These are phyloP conservation scores for Dendroctonus ponderosae DNA, from an alignment of 1,140 invertebrate species.

Conservation along the genomic window DNA sequence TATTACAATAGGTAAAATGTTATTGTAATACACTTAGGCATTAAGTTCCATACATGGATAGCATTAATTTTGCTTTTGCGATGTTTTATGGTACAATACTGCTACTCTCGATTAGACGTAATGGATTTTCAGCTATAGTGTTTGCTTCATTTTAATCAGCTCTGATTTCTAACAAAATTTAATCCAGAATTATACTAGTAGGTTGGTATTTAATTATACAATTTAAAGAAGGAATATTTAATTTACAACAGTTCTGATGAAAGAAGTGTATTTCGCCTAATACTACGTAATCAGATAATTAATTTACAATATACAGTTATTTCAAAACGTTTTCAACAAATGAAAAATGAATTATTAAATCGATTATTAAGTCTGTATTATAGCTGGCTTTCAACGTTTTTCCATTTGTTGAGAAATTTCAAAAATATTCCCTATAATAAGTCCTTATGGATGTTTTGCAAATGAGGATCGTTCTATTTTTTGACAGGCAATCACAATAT, in stretches of 20 bases:
- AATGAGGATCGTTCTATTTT: not conserved
- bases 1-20: conserved; percentile 26
- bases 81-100: not conserved
- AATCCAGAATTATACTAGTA: conserved; percentile 3
- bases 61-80: too few relatives aligned
- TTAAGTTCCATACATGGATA: not conserved
- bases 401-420: not conserved
- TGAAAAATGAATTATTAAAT: not conserved
- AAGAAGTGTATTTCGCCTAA: not conserved
- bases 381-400: not conserved
- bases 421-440: not conserved
- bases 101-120: not conserved
- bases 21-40: conserved; percentile 27
- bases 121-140: not conserved
- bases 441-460: not conserved
- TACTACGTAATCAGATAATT: not conserved
- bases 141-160: not conserved
- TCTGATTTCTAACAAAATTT: conserved; percentile 4
- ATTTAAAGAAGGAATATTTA: conserved; percentile 10
- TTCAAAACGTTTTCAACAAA: not conserved
- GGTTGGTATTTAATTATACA: conserved; percentile 4
- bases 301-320: conserved; percentile 1
- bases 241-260: conserved; percentile 22
- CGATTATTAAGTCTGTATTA: not conserved
- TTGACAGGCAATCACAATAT: not conserved